These are phyloP conservation scores for Hippoglossus hippoglossus DNA, from an alignment of 2,797 vertebrate species.

Conservation along the genomic window DNA sequence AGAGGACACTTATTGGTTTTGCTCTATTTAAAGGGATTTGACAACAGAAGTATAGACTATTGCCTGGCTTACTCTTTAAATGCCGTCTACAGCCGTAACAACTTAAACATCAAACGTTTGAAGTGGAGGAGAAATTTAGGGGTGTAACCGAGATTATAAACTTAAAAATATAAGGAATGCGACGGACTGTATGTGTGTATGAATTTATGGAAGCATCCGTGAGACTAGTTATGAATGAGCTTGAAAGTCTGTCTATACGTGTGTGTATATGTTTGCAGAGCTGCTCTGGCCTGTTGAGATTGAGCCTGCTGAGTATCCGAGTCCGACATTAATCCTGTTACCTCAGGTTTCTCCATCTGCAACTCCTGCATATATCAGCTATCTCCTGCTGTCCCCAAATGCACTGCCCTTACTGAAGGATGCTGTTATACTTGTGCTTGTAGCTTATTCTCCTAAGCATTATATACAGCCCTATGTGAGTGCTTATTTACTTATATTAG, in stretches of 20 bases:
- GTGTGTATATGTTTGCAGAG: conserved; percentile 32
- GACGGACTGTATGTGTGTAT: not conserved
- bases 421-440: not conserved
- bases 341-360: conserved; percentile 26
- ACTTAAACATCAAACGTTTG: not conserved
- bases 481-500: too few species aligned
- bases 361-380: conserved; percentile 7
- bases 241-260: conserved; percentile 16
- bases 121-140: not conserved
- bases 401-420: conserved; percentile 17
- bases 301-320: conserved; percentile 5
- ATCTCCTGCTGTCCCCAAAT: too few species aligned
- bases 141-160: conserved; percentile 14
- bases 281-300: conserved; percentile 34
- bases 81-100: not conserved
- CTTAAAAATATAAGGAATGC: conserved; percentile 14
- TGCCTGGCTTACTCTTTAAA: not conserved
- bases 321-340: conserved; percentile 58
- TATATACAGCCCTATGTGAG: not conserved
- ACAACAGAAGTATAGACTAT: not conserved
- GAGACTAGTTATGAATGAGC: conserved; percentile 28
- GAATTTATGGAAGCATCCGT: conserved; percentile 36
- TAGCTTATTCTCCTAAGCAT: too few species aligned
- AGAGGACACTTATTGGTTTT: not conserved
- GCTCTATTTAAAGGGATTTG: conserved; percentile 5